Base-by-base conservation (phyloP, 2,113 vertebrate species). In the Eretmochelys imbricata region DNA sequence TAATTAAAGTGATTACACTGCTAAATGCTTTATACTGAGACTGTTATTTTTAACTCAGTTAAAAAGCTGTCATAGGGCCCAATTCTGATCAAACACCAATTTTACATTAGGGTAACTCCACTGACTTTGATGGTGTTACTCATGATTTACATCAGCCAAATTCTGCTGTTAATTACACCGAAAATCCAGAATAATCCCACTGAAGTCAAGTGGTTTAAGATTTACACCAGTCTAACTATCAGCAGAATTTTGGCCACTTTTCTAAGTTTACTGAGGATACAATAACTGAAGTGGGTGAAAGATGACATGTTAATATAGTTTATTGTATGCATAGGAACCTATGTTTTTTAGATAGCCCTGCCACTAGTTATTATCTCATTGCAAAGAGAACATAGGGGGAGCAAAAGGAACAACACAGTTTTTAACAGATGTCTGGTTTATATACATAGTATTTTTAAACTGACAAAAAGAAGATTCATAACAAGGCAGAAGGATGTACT, bases 401-500 rank as follows among this genome's bases (percentile, higher is more conserved):
- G 29, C 38, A 49, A 50, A 69, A 83, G 80, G 48, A 92, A 92
- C 53, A 51, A 42, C 19, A 53, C 51, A 51, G 6, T 42, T 83
- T 72, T 85, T 87, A 85, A 79, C 51, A 92, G 72, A 78, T 72
- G 22, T 75, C 84, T 96, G 85, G 2, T 96, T 94, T 75, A 93
- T 80, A 78, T 81, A 87, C 82, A 93, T 82, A 93, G 46, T 80
- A 50, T 59, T 82, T 90, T 89, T 72, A 20, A 94, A 95, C 42
- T 89, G 82, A 79, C 50, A 80, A 69, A 87, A 59, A n/a, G 29
- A 90, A 91, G 72, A 93, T 89, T 91, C 69, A 38, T 72, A 95
- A 89, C 80, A 72, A 93, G 35, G 24, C 69, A 85, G 81, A 97
- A 93, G 42, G 80, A 89, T 89, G 29, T 29, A 80, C 89, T 97